Evolutionary conservation across 2,888 invertebrate species (phyloP), one percentile per base, ranked within the genome.

Genomic region (Megastigmus dorsalis): DNA sequence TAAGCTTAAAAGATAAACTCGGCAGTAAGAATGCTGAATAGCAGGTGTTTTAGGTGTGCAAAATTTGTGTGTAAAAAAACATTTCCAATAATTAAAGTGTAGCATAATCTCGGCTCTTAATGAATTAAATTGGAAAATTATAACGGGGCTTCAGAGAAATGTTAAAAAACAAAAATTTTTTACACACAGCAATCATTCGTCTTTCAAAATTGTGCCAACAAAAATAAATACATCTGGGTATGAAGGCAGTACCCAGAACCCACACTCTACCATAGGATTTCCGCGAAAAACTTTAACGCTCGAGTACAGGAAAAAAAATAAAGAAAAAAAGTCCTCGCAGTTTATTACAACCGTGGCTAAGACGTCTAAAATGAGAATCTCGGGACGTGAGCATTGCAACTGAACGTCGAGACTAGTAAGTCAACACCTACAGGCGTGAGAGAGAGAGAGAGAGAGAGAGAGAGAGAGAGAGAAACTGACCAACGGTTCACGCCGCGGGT

Each of bases 331-430:
- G 10, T 59, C 50, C 43, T 66, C 55, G 57, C 15, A 54, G 60
- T 72, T 72, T 57, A 71, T 73, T 76, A 76, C 72, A 48, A 73
- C 66, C 73, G 70, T 73, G 48, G 76, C 76, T 76, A 73, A 76
- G 73, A 20, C 73, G 73, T 66, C 66, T 65, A 33, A 73, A 76
- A 76, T 76, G 76, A 69, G 73, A 73, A 68, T 76, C 70, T 66
- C 55, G 13, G 36, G n/a, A 30, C 38, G 36, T n/a, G 60, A 43
- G 38, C 9, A 66, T 30, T 62, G 69, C 52, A 33, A 62, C 38
- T 54, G 43, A 52, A 54, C 60, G 38, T 15, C 41, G 69, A 38
- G 50, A 59, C 57, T 52, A 63, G 73, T 73, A 76, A 76, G 76
- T 73, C 69, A 73, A 76, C 76, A 76, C 76, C 76, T 70, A 73